Base-by-base conservation (phyloP, 1,140 invertebrate genomes). In the Drosophila gunungcola region DNA sequence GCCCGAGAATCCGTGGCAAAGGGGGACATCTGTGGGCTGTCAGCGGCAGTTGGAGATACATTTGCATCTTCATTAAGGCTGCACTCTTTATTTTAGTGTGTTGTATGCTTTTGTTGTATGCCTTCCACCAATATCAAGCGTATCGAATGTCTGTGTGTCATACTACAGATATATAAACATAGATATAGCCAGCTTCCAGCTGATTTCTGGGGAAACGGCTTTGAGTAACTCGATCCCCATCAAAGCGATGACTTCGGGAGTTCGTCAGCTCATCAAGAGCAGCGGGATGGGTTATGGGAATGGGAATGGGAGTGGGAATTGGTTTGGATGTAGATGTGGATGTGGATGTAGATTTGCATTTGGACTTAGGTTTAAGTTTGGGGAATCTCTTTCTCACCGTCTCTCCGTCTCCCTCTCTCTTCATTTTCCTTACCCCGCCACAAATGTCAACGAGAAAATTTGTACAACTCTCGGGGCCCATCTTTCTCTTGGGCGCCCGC, bases 11-110 rank as follows among this genome's bases (percentile, higher is more conserved):
- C 25, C 51, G 38, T 36, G 60, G 21, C 36, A 49, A 62, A 16
- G 41, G 51, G 21, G 36, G 13, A 73, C 74, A 81, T 78, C 70
- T 83, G 80, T 65, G 39, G 27, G 55, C 76, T 88, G 80, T 89
- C 84, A 89, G 42, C 34, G 63, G 63, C 63, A 67, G 34, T 70
- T 13, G 52, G 29, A 45, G 56, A 64, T 46, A 78, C 84, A 80
- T 89, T 89, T 81, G 85, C 85, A 90, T 90, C 74, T 90, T 90
- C 79, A 88, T 88, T 89, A 74, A 69, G 53, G 21, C 67, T 88
- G 79, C 64, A 75, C 77, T 72, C 60, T 62, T 48, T 51, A 41
- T 32, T 51, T 42, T 41, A 21, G 16, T 21, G 16, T 21, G 16
- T 1, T 21, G 16, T 21, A 21, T 21, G 16, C 16, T 21, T 21